A percentile compares a stretch with the other conserved stretches of the same genome.
Conservation (phyloP, 2,888 invertebrate genomes). For the Dichetophora obliterata region DNA sequence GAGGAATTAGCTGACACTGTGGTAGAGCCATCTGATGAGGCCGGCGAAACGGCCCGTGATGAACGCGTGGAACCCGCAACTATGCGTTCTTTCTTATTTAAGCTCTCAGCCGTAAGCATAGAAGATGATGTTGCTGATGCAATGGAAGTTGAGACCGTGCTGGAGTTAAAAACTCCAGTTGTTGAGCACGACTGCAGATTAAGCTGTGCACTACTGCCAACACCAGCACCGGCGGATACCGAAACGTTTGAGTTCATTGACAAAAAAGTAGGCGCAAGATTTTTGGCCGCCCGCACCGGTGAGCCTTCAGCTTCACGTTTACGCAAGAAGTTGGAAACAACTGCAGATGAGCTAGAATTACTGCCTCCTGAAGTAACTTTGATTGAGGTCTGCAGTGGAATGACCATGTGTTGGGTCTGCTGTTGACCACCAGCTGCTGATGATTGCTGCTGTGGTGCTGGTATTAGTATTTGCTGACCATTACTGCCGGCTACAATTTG, state of each 20-base stretch:
- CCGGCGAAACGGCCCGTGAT: constrained; percentile 65
- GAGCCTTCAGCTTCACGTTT: constrained; percentile 86
- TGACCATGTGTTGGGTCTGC: constrained; percentile 62
- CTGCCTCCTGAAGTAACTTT: constrained; percentile 60
- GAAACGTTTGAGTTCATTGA: constrained; percentile 58
- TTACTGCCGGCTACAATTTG: constrained; percentile 19
- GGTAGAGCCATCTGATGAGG: constrained; percentile 79
- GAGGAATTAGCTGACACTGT: constrained; percentile 90
- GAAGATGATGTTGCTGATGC: constrained; percentile 33
- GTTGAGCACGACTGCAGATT: constrained; percentile 35
- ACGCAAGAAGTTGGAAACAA: constrained; percentile 77
- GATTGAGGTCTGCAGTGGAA: constrained; percentile 65
- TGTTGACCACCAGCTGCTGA: constrained; percentile 38
- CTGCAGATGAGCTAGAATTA: constrained; percentile 45
- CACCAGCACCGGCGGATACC: constrained; percentile 49
- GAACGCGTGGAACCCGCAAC: constrained; percentile 48
- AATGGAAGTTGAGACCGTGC: neutral
- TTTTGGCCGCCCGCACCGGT: constrained; percentile 77
- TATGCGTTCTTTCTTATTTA: constrained; percentile 58
- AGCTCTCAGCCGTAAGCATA: constrained; percentile 55
- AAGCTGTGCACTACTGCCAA: constrained; percentile 34
- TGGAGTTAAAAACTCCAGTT: neutral
- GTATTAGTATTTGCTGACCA: constrained; percentile 47
- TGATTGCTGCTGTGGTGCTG: constrained; percentile 43
- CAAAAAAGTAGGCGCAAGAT: constrained; percentile 70